These are phyloP conservation scores for Lepidurus couesii DNA, from an alignment of 1,140 invertebrate species.

Conservation along the genomic window DNA sequence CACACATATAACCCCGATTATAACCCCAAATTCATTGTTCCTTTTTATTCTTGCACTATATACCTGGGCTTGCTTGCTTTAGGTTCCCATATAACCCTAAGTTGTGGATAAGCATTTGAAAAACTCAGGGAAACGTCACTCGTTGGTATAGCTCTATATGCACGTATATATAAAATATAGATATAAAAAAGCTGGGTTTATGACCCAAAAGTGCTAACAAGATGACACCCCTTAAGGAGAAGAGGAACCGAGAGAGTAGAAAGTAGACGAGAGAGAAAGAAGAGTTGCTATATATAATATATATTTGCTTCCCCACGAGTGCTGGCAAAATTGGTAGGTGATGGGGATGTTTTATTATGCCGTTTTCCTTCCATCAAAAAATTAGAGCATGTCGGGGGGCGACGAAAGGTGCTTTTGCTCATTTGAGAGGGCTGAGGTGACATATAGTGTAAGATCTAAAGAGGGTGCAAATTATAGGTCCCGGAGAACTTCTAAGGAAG, in stretches of 20 bases:
- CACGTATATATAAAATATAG: conserved; percentile 10
- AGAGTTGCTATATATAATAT: too few relatives aligned
- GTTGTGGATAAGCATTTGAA: not conserved
- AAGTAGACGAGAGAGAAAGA: too few relatives aligned
- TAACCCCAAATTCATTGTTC: not conserved
- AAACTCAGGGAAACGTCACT: not conserved
- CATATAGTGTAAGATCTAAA: not conserved
- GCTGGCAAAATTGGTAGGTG: conserved; percentile 8
- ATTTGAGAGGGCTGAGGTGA: not conserved
- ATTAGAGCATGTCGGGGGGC: conserved; percentile 7
- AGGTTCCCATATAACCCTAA: not conserved
- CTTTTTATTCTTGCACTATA: not conserved
- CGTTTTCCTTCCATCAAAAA: conserved; percentile 16
- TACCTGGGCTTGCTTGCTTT: not conserved
- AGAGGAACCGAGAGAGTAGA: too few relatives aligned
- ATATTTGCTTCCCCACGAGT: not conserved
- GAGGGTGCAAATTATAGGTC: conserved; percentile 22
- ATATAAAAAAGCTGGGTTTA: not conserved
- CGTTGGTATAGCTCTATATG: not conserved
- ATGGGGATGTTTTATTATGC: conserved; percentile 7
- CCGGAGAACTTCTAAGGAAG: not conserved
- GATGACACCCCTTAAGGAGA: not conserved
- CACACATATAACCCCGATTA: conserved; percentile 11
- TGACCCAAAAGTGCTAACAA: not conserved
- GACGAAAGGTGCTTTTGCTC: conserved; percentile 1